phyloP scores from a whole-genome alignment of 2,888 invertebrate species.

The Cyclophora punctaria region DNA sequence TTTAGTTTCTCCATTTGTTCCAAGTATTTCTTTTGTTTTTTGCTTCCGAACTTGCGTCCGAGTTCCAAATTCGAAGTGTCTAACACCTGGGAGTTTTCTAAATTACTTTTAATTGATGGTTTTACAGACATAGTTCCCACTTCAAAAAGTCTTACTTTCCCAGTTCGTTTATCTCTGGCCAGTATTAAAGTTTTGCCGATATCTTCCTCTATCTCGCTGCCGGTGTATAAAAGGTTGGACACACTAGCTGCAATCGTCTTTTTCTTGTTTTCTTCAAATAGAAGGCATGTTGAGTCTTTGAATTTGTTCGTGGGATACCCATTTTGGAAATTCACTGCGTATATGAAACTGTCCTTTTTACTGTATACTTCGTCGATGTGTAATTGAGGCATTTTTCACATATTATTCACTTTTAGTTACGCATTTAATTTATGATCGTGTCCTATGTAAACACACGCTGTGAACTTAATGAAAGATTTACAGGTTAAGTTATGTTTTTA shows the following conservation, averaged over 20 bases:
- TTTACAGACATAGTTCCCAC: constrained; percentile 39
- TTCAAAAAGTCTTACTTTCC: constrained; percentile 54
- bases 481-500: too few species aligned
- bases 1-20: constrained; percentile 77
- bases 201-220: constrained; percentile 41
- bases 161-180: constrained; percentile 43
- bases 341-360: constrained; percentile 33
- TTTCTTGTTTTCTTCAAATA: constrained; percentile 32
- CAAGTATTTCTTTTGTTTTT: constrained; percentile 72
- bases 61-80: constrained; percentile 56
- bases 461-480: too few species aligned
- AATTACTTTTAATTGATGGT: constrained; percentile 32
- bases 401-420: too few species aligned
- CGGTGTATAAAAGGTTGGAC: constrained; percentile 41
- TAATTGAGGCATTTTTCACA: constrained; percentile 38
- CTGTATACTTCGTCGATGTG: constrained; percentile 44
- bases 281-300: constrained; percentile 25
- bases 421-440: too few species aligned
- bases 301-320: constrained; percentile 48
- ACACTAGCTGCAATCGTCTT: constrained; percentile 37
- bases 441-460: too few species aligned
- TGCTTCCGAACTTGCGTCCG: constrained; percentile 79
- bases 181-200: constrained; percentile 45
- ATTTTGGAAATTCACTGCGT: constrained; percentile 53
- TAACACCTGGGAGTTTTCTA: constrained; percentile 22